Conservation (phyloP, 2,888 invertebrate genomes). For the Orthonevra nobilis region DNA sequence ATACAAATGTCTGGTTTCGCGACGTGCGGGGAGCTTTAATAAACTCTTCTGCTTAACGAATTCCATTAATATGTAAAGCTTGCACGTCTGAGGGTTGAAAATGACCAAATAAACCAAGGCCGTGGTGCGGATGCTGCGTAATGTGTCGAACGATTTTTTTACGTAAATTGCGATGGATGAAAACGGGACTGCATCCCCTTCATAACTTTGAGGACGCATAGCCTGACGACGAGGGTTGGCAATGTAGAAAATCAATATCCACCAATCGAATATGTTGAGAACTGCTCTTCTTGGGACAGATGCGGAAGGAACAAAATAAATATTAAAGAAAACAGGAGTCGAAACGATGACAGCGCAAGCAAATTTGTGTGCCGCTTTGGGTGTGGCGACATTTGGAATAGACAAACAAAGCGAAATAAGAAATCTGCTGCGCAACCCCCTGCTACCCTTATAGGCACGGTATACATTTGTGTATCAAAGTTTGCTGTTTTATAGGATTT, state of each 20-base stretch:
- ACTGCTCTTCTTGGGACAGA: constrained; percentile 7
- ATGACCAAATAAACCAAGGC: constrained; percentile 3
- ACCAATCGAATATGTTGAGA: constrained; percentile 36
- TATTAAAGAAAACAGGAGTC: constrained; percentile 36
- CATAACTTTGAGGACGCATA: constrained; percentile 10
- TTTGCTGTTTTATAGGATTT: constrained; percentile 52
- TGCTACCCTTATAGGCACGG: constrained; percentile 4
- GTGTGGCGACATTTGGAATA: constrained; percentile 6
- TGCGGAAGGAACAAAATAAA: constrained; percentile 31
- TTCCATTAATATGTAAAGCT: constrained; percentile 52
- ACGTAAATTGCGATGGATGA: constrained; percentile 41
- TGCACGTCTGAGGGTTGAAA: constrained; percentile 29
- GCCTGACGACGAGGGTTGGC: constrained; percentile 27
- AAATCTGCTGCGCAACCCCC: constrained; percentile 35
- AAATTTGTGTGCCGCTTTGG: neutral
- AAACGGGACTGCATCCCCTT: constrained; percentile 28
- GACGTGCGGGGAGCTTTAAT: constrained; percentile 31
- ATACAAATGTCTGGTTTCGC: constrained; percentile 17
- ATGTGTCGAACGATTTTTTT: constrained; percentile 45
- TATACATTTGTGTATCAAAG: constrained; percentile 45
- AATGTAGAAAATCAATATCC: constrained; percentile 57
- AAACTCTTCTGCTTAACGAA: constrained; percentile 51
- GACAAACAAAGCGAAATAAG: neutral
- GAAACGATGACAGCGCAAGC: neutral
- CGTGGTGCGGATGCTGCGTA: constrained; percentile 20